Conservation (phyloP, 1,140 invertebrate genomes). For the roundworm (Caenorhabditis elegans) region DNA sequence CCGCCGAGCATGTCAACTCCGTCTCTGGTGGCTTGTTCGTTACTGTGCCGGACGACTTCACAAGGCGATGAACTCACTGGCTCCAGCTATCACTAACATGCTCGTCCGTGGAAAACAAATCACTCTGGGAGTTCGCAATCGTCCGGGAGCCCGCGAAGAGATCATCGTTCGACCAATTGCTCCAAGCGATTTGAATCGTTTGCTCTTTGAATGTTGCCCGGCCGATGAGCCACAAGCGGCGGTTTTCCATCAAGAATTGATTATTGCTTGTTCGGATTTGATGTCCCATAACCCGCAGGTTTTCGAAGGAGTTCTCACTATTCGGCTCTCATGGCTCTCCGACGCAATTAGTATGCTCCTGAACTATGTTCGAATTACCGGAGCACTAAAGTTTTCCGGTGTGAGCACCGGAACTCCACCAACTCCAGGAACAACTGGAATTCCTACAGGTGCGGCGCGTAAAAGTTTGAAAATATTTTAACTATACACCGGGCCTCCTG, state of each 20-base stretch:
- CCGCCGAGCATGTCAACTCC: slow-evolving; percentile 80
- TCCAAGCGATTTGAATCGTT: slow-evolving; percentile 71
- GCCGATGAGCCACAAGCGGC: slow-evolving; percentile 87
- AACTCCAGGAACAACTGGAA: slow-evolving; percentile 28
- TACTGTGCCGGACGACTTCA: slow-evolving; percentile 85
- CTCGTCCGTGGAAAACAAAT: slow-evolving; percentile 95
- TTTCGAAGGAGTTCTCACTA: slow-evolving; percentile 64
- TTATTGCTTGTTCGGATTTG: slow-evolving; percentile 79
- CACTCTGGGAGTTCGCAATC: slow-evolving; percentile 83
- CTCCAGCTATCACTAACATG: slow-evolving; percentile 93
- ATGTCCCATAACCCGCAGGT: slow-evolving; percentile 83
- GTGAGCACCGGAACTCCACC: neutral
- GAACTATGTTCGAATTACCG: slow-evolving; percentile 42
- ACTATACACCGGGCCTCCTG: no score
- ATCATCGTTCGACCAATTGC: slow-evolving; percentile 95
- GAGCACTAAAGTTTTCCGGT: neutral
- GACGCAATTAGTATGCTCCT: slow-evolving; percentile 60
- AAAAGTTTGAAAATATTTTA: neutral
- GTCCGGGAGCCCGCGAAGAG: slow-evolving; percentile 78
- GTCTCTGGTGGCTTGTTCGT: slow-evolving; percentile 89
- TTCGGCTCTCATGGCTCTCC: slow-evolving; percentile 58
- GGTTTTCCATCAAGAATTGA: slow-evolving; percentile 91
- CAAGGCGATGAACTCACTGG: slow-evolving; percentile 94
- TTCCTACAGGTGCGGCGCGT: neutral
- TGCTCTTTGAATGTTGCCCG: slow-evolving; percentile 69